Evolutionary conservation across 2,797 vertebrate genomes (phyloP), one percentile per base, ranked within the genome.

Genomic region (Picus viridis): DNA sequence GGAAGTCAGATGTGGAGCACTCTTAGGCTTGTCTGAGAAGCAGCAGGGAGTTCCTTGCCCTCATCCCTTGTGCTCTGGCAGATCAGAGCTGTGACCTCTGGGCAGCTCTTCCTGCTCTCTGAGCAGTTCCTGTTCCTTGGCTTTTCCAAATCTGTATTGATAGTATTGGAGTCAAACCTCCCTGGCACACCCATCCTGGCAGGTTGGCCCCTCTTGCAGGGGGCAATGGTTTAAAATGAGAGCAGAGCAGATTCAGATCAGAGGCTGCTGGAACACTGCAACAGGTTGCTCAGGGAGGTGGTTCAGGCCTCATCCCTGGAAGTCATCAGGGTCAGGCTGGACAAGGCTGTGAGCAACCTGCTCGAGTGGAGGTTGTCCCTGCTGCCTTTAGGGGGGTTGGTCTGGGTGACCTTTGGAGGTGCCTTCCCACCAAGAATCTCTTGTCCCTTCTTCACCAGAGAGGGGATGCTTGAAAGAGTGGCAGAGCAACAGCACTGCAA

Each of bases 71-170:
- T 49, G 12, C 27, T 65, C 32, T 15, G 64, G 18, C 45, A 63
- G 70, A 61, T 71, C 13, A 19, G 30, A 3, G 1, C 41, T 83
- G 43, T 84, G 47, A 24, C 47, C 51, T 59, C 61, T 67, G 29
- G 29, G 6, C 26, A 49, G 72, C 36, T 85, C 58, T 80, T 67
- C 20, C 16, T 79, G 30, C 54, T 68, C 51, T 45, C n/a, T 3
- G 0, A 64, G 8, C 10, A 18, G 9, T 80, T 27, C 78, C 51
- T 64, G 16, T 57, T 27, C 1, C 0, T 64, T 34, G n/a, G 7
- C 32, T 74, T 4, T 83, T 86, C 88, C 20, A n/a, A 29, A 6
- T 9, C 5, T 57, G 14, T 7, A 47, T 24, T 23, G 7, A 16
- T 45, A 62, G 17, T 78, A 34, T 86, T 71, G 79, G 10, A 17